These are phyloP conservation scores for Strix uralensis DNA, from an alignment of 2,113 vertebrate genomes.

Conservation along the genomic window DNA sequence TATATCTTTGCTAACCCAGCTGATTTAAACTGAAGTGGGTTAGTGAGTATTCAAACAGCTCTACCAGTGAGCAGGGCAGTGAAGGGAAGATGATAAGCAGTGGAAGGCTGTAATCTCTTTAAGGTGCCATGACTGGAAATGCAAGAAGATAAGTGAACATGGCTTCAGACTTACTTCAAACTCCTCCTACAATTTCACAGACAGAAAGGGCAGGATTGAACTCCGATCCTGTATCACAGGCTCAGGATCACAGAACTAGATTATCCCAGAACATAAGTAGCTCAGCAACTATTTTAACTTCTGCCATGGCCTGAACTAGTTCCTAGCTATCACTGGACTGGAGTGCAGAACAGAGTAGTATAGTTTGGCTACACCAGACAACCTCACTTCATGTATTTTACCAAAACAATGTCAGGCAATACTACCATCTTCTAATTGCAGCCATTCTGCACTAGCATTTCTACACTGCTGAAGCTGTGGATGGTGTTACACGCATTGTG, in stretches of 20 bases:
- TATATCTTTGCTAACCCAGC: background rate
- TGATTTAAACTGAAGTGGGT: background rate
- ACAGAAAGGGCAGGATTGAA: background rate
- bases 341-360: background rate
- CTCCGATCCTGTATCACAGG: background rate
- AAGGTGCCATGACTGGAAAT: background rate
- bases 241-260: background rate
- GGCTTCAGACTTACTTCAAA: background rate
- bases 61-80: rapidly evolving
- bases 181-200: background rate
- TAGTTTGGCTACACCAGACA: background rate
- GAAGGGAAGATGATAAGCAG: background rate
- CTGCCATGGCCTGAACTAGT: background rate
- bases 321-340: background rate
- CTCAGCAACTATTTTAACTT: background rate
- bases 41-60: background rate
- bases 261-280: background rate
- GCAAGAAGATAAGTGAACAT: background rate
- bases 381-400: background rate
- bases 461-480: background rate
- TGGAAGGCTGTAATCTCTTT: background rate
- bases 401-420: background rate
- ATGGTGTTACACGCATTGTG: background rate
- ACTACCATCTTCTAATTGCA: background rate
- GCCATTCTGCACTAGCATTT: background rate